Evolutionary conservation across 2,888 invertebrate species (phyloP), one percentile per base, ranked within the genome.

Genomic region (Drosophila rubida): DNA sequence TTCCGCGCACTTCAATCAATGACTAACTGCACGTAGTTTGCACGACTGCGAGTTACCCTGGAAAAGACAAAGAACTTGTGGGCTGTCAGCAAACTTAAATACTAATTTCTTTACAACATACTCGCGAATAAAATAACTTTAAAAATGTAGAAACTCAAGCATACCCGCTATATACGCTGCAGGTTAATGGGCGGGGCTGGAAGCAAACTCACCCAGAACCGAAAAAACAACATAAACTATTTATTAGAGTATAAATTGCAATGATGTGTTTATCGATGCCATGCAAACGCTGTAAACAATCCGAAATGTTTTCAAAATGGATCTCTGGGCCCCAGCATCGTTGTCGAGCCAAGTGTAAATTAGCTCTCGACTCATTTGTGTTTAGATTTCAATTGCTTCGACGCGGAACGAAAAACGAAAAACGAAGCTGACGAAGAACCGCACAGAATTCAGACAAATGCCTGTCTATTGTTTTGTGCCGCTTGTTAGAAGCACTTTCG

Each of bases 1-100:
- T 69, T 54, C 37, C 35, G 50, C 30, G 57, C 49, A 50, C 30
- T 35, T 32, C 30, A 65, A 58, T 72, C 41, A 55, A 69, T 49
- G 32, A 30, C 16, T n/a, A 37, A 8, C n/a, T 7, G 6, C 3
- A 27, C 4, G n/a, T 7, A n/a, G 27, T 5, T 1, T 30, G 8
- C 3, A 6, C 5, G 49, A 57, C 45, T 32, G 1, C 0, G 7
- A 14, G 16, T 49, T 69, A 49, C 64, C 6, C 49, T 35, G 9
- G 9, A 35, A 44, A 44, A n/a, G 1, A 19, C 19, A 19, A 19
- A n/a, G n/a, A n/a, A n/a, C n/a, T n/a, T n/a, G n/a, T n/a, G n/a
- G n/a, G n/a, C n/a, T n/a, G n/a, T n/a, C n/a, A n/a, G n/a, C n/a
- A n/a, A n/a, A n/a, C n/a, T n/a, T n/a, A n/a, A n/a, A n/a, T n/a